A percentile compares a stretch with the other conserved stretches of the same genome.
Evolutionary conservation across 2,797 vertebrate genomes (phyloP).

Genomic region (Hydrolagus colliei): DNA sequence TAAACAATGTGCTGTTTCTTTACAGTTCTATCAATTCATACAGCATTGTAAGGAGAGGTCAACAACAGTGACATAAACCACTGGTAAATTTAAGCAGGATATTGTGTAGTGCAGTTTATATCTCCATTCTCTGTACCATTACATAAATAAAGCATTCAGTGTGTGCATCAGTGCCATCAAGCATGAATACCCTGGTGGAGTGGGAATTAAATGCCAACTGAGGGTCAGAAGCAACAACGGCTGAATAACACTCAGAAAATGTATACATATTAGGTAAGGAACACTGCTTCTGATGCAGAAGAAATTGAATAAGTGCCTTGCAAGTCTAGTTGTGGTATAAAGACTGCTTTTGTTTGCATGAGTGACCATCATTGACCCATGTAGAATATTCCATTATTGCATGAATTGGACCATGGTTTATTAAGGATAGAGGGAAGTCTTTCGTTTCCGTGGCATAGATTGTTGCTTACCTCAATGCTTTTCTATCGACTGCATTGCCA

Average conservation of each 20-base stretch:
- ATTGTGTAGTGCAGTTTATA: slow-evolving; percentile 49
- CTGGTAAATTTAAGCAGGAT: slow-evolving; percentile 48
- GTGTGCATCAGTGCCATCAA: slow-evolving; percentile 61
- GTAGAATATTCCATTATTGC: slow-evolving; percentile 61
- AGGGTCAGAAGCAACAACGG: slow-evolving; percentile 70
- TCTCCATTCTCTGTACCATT: slow-evolving; percentile 52
- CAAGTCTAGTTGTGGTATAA: slow-evolving; percentile 56
- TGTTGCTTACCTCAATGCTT: slow-evolving; percentile 46
- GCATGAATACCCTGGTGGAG: slow-evolving; percentile 66
- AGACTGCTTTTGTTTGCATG: slow-evolving; percentile 61
- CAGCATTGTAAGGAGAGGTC: slow-evolving; percentile 35
- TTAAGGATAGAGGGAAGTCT: slow-evolving; percentile 58
- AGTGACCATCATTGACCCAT: slow-evolving; percentile 56
- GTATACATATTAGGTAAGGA: slow-evolving; percentile 66
- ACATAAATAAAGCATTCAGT: slow-evolving; percentile 66
- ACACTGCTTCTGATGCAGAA: slow-evolving; percentile 59
- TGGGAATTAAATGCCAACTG: slow-evolving; percentile 75
- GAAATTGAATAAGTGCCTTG: slow-evolving; percentile 60
- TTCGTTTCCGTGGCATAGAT: slow-evolving; percentile 42
- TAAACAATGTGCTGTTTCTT: neutral
- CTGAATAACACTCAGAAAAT: slow-evolving; percentile 74
- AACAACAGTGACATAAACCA: slow-evolving; percentile 42
- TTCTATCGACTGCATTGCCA: slow-evolving; percentile 16
- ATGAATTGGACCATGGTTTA: slow-evolving; percentile 60
- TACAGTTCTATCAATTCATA: slow-evolving; percentile 40